Evolutionary conservation across 1,140 invertebrate genomes (phyloP).

Genomic region (Kradibia gibbosae): DNA sequence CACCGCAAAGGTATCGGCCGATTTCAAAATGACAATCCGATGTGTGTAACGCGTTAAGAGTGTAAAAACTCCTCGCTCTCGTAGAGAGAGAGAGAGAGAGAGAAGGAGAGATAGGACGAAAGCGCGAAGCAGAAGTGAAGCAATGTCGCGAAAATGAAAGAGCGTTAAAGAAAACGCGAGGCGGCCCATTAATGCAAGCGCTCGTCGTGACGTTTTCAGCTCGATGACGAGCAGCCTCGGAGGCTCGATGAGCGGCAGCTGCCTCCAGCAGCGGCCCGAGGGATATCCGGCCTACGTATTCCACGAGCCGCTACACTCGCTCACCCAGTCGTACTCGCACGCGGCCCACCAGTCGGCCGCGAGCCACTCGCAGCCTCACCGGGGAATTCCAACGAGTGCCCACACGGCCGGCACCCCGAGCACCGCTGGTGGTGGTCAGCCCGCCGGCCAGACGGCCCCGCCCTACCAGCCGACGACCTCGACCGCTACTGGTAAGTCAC

Average conservation of each 20-base stretch:
- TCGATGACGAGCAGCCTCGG: constrained; percentile 86
- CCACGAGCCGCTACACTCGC: constrained; percentile 88
- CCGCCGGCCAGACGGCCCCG: constrained; percentile 68
- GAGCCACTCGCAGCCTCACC: constrained; percentile 72
- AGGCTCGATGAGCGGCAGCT: constrained; percentile 85
- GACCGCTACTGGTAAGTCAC: constrained; percentile 75
- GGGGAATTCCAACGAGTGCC: constrained; percentile 64
- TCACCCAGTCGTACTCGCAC: constrained; percentile 74
- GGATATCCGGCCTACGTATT: constrained; percentile 93
- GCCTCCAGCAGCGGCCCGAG: constrained; percentile 89
- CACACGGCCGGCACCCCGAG: constrained; percentile 66
- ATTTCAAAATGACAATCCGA: too few relatives aligned
- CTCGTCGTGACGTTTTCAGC: constrained; percentile 70
- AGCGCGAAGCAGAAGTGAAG: too few relatives aligned
- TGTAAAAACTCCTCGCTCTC: too few relatives aligned
- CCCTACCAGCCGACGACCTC: constrained; percentile 78
- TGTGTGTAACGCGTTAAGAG: too few relatives aligned
- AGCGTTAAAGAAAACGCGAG: too few relatives aligned
- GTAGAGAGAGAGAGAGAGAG: too few relatives aligned
- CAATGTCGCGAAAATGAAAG: too few relatives aligned
- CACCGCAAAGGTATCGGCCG: too few relatives aligned
- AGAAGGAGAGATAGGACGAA: too few relatives aligned
- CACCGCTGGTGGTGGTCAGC: constrained; percentile 69
- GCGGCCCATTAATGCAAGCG: not conserved
- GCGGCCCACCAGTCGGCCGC: constrained; percentile 71